A percentile compares a stretch with the other conserved stretches of the same genome.
Evolutionary conservation across 1,140 invertebrate genomes (phyloP).

Genomic region (Parasteatoda tepidariorum): DNA sequence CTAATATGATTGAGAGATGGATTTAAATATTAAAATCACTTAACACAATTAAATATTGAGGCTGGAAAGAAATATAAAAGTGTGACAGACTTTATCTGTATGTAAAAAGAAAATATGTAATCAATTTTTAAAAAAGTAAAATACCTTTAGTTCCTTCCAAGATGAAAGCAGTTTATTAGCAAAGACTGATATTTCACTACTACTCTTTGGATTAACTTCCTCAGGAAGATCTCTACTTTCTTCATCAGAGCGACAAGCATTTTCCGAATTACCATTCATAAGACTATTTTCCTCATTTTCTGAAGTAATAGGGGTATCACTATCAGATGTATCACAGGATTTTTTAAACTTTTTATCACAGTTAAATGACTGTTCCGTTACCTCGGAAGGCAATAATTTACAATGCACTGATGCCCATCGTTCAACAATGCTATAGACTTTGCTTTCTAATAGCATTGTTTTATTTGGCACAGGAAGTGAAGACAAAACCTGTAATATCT

Average conservation of each 20-base stretch:
- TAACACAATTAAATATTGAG: too few relatives aligned
- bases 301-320: constrained; percentile 35
- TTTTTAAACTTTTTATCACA: constrained; percentile 9
- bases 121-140: background rate
- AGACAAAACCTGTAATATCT: constrained; percentile 68
- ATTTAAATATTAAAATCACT: too few relatives aligned
- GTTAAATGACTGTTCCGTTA: background rate
- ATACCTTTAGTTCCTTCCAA: constrained; percentile 51
- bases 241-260: constrained; percentile 38
- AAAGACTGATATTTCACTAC: background rate
- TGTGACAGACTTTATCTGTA: too few relatives aligned
- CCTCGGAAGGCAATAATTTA: background rate
- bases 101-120: too few relatives aligned
- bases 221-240: constrained; percentile 32
- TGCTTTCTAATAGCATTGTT: constrained; percentile 91
- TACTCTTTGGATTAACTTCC: background rate
- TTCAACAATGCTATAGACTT: constrained; percentile 81
- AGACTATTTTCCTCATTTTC: constrained; percentile 10
- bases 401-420: constrained; percentile 74
- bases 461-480: constrained; percentile 92
- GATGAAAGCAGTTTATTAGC: constrained; percentile 28
- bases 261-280: constrained; percentile 7
- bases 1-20: too few relatives aligned
- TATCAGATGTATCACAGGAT: constrained; percentile 49
- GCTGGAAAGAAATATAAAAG: too few relatives aligned